A percentile compares a stretch with the other conserved stretches of the same genome.
These are phyloP conservation scores for Euwallacea fornicatus DNA, from an alignment of 1,140 invertebrate species.

Conservation along the genomic window DNA sequence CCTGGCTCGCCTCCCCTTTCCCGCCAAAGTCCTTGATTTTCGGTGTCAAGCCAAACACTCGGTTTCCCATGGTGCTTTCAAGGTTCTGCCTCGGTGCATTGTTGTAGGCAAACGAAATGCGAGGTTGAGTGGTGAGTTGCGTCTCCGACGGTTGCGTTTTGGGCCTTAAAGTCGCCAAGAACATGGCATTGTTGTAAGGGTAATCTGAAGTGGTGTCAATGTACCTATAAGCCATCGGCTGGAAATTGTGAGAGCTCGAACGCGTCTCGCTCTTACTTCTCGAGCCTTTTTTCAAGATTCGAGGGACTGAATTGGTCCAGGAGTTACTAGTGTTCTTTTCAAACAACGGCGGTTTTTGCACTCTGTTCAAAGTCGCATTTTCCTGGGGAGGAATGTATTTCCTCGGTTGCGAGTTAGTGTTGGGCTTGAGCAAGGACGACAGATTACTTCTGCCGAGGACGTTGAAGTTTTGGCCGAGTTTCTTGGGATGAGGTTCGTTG, in stretches of 20 bases:
- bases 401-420: constrained; percentile 14
- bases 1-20: constrained; percentile 11
- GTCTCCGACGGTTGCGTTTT: constrained; percentile 9
- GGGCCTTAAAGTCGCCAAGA: constrained; percentile 16
- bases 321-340: constrained; percentile 24
- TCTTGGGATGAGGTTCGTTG: constrained; percentile 44
- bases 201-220: constrained; percentile 47
- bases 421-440: constrained; percentile 31
- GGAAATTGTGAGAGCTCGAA: constrained; percentile 30
- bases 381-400: constrained; percentile 9
- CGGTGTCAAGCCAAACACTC: constrained; percentile 52
- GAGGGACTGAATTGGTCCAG: constrained; percentile 51
- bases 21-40: constrained; percentile 52
- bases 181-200: constrained; percentile 37
- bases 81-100: constrained; percentile 10
- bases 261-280: constrained; percentile 48
- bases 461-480: constrained; percentile 40
- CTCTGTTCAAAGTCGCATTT: constrained; percentile 18
- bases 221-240: constrained; percentile 52
- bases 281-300: constrained; percentile 43
- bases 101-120: constrained; percentile 28
- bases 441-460: constrained; percentile 38
- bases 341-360: constrained; percentile 18
- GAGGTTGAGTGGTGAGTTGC: constrained; percentile 13
- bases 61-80: constrained; percentile 43